Evolutionary conservation across 2,888 invertebrate species (phyloP).

Genomic region (Agapostemon virescens): DNA sequence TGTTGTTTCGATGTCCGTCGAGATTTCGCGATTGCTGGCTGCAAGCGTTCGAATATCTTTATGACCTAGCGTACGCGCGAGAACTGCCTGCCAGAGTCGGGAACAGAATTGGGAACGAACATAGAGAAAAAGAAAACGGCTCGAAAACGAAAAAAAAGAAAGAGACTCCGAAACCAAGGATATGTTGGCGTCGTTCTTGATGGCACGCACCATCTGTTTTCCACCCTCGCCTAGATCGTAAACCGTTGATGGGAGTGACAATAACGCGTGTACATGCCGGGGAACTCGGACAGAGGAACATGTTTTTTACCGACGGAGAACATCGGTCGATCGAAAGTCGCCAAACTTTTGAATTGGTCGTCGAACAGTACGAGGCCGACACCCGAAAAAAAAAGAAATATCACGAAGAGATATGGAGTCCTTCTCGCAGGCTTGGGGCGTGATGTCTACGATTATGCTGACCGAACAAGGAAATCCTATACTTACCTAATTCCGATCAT

Average conservation of each 20-base stretch:
- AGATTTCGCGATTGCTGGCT: not conserved
- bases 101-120: not conserved
- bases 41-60: constrained; percentile 11
- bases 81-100: not conserved
- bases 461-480: constrained; percentile 51
- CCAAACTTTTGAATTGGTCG: constrained; percentile 45
- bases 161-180: constrained; percentile 8
- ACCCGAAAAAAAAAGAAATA: constrained; percentile 40
- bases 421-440: constrained; percentile 52
- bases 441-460: constrained; percentile 44
- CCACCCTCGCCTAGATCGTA: constrained; percentile 19
- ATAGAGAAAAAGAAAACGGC: not conserved
- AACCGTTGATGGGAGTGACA: constrained; percentile 19
- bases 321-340: constrained; percentile 37
- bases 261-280: constrained; percentile 16
- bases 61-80: not conserved
- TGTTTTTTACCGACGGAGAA: constrained; percentile 28
- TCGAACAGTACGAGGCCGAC: constrained; percentile 59
- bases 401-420: constrained; percentile 42
- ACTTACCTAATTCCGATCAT: constrained; percentile 56
- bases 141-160: not conserved
- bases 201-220: constrained; percentile 11
- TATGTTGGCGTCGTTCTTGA: constrained; percentile 9
- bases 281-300: constrained; percentile 1
- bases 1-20: not conserved